phyloP scores from a whole-genome alignment of 2,888 invertebrate genomes.

The Calliphora vomitoria region DNA sequence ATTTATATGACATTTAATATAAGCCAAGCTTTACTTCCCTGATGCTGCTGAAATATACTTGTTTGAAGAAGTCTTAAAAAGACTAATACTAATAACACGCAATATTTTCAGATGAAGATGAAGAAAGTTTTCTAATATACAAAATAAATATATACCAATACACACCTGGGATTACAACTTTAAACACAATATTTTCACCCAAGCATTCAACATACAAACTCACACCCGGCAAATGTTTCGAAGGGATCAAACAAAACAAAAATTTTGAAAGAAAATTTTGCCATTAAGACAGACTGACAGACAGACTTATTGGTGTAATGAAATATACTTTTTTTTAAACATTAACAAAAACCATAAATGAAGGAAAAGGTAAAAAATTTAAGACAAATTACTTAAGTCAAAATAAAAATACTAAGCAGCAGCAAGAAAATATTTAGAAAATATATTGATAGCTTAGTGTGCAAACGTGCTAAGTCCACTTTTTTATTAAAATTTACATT shows the following conservation, averaged over 20 bases:
- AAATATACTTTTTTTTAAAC: conserved; percentile 10
- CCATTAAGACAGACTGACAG: conserved; percentile 11
- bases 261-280: not conserved
- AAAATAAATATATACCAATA: conserved; percentile 28
- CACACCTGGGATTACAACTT: conserved; percentile 46
- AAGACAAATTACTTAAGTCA: conserved; percentile 20
- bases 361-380: not conserved
- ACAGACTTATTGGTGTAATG: conserved; percentile 32
- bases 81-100: conserved; percentile 14
- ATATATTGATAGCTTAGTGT: not conserved
- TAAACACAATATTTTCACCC: not conserved
- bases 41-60: not conserved
- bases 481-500: too few relatives aligned
- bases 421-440: not conserved
- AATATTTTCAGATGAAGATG: conserved; percentile 32
- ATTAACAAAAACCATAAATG: not conserved
- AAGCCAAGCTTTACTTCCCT: not conserved
- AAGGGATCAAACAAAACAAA: conserved; percentile 11
- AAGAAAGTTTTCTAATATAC: conserved; percentile 43
- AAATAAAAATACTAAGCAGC: conserved; percentile 3
- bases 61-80: conserved; percentile 23
- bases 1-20: not conserved
- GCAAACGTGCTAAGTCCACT: not conserved
- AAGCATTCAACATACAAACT: not conserved
- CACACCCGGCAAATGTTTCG: not conserved